A percentile compares a stretch with the other conserved stretches of the same genome.
Evolutionary conservation across 2,888 invertebrate species (phyloP).

Genomic region (Chrysina gloriosa): DNA sequence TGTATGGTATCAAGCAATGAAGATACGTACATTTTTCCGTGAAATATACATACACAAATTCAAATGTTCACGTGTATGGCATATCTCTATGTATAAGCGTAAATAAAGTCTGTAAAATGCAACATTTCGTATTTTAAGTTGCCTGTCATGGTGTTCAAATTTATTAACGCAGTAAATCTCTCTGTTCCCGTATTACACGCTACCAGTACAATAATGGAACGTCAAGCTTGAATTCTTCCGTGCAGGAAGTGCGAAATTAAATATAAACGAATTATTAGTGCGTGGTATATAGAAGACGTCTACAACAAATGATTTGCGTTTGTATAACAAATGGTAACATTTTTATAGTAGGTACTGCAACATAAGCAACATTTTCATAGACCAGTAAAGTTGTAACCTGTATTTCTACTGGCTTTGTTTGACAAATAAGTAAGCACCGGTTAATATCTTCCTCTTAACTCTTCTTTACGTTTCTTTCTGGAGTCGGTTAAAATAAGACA

Average conservation of each 20-base stretch:
- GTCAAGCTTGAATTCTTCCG: constrained; percentile 19
- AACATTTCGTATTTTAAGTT: constrained; percentile 29
- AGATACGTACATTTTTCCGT: background rate
- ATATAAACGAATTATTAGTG: background rate
- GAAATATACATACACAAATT: background rate
- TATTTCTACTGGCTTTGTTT: too few species aligned
- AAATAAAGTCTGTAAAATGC: constrained; percentile 28
- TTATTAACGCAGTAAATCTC: constrained; percentile 29
- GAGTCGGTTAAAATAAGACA: too few species aligned
- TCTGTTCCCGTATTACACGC: constrained; percentile 2
- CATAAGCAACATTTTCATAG: too few species aligned
- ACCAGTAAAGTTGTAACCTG: too few species aligned
- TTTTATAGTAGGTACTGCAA: too few species aligned
- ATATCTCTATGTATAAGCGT: constrained; percentile 10
- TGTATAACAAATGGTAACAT: too few species aligned
- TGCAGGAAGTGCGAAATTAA: constrained; percentile 5
- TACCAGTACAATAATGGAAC: constrained; percentile 10
- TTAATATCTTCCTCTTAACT: too few species aligned
- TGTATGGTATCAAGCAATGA: too few species aligned
- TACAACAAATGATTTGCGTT: too few species aligned
- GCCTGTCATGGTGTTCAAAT: constrained; percentile 24
- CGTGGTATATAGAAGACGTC: too few species aligned
- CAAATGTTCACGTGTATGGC: background rate
- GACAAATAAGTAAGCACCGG: too few species aligned
- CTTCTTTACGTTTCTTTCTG: too few species aligned